Base-by-base conservation (phyloP, 2,113 vertebrate genomes). In the Gobius niger region DNA sequence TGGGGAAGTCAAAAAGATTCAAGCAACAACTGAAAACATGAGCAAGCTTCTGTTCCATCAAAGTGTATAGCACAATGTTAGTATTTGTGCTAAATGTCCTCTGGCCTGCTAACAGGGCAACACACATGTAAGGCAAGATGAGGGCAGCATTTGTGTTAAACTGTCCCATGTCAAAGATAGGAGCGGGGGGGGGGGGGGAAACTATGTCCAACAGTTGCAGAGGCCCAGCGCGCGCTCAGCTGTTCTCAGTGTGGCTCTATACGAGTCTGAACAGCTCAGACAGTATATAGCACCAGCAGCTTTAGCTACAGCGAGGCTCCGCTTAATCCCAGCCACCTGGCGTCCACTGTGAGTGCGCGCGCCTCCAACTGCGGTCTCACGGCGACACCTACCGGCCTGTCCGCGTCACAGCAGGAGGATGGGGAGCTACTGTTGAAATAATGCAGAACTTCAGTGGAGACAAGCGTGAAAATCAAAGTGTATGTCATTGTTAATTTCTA, bases 321-420 rank as follows among this genome's bases (percentile, higher is more conserved):
- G 62, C 47, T 67, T 88, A 87, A 88, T 89, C 86, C 70, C 75
- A 65, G 81, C 80, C 86, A 80, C 83, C 85, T 89, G 85, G 81
- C 73, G 79, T 81, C 77, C 77, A 44, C 82, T 40, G 53, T 1
- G n/a, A 44, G 80, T 40, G 53, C 1, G n/a, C 59, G 56, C 75
- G 67, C 44, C 8, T 2, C 68, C 14, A 80, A 44, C 53, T n/a
- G 15, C 4, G 77, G 73, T 84, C 79, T 79, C 56, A 5, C 61
- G n/a, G 73, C 52, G 85, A 84, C 90, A 76, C 47, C 85, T 74
- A 81, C 71, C 64, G 88, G 80, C 34, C 19, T 16, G 0, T 9
- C 1, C 0, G 2, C 12, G 57, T 60, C 57, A 60, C 7, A 13
- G 40, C 57, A 60, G 2, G 14, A 15, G 16, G 44, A 63, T 4